Percentiles rank a stretch among this genome's conserved stretches.
These are phyloP conservation scores for Scolopax mira DNA, from an alignment of 2,113 vertebrate species.

Conservation along the genomic window DNA sequence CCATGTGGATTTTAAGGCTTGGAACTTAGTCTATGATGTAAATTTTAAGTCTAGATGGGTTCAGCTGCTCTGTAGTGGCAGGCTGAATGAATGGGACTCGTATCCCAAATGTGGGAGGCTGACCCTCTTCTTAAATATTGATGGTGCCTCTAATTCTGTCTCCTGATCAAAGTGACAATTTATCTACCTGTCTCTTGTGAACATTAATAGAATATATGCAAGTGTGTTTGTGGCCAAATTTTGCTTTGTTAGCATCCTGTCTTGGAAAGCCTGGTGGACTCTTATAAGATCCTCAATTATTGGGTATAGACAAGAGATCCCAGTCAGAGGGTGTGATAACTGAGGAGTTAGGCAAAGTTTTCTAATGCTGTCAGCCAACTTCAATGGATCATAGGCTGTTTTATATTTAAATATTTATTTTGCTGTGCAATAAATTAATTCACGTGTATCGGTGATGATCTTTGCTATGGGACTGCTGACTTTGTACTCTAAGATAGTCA, in stretches of 20 bases:
- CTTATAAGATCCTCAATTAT: neutral
- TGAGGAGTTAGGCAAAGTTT: neutral
- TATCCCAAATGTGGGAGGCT: neutral
- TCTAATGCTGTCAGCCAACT: neutral
- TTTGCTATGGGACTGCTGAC: slow-evolving; percentile 55
- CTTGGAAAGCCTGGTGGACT: neutral
- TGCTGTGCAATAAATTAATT: slow-evolving; percentile 32
- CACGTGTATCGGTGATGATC: slow-evolving; percentile 20
- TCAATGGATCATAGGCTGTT: neutral
- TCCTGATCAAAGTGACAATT: neutral
- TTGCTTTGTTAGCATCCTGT: neutral
- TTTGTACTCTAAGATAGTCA: slow-evolving; percentile 76
- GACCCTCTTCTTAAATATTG: neutral
- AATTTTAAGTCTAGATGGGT: slow-evolving; percentile 40
- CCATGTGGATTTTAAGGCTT: slow-evolving; percentile 39
- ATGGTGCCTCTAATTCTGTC: neutral
- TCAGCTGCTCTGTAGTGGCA: neutral
- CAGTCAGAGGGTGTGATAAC: neutral
- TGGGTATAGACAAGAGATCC: neutral
- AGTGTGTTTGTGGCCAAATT: neutral
- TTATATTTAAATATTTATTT: slow-evolving; percentile 30
- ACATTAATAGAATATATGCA: neutral
- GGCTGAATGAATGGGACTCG: neutral
- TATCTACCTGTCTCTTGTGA: neutral
- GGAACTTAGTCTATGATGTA: neutral